phyloP scores from a whole-genome alignment of 2,888 invertebrate genomes.

The Oasisia sp. region DNA sequence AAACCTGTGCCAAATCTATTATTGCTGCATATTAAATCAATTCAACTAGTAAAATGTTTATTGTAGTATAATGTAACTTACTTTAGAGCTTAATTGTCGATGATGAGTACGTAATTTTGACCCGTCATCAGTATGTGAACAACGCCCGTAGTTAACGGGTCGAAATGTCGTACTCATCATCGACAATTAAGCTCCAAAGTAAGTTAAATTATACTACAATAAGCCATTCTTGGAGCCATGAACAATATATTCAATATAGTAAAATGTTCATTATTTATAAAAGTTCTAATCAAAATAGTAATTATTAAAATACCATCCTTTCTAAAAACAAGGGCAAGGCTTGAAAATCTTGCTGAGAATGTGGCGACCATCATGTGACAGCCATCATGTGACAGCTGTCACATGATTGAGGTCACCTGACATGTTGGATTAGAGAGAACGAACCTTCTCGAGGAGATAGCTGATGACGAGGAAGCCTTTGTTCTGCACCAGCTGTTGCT shows the following conservation, averaged over 20 bases:
- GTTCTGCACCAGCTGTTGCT: conserved; percentile 99
- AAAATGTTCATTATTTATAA: background rate
- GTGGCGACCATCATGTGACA: background rate
- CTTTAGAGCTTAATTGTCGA: no score
- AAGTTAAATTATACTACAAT: no score
- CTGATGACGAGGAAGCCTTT: conserved; percentile 98
- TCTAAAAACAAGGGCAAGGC: background rate
- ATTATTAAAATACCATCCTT: background rate
- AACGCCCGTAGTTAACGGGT: no score
- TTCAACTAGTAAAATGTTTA: background rate
- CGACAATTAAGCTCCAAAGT: no score
- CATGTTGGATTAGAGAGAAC: background rate
- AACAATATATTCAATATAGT: no score
- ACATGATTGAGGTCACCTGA: background rate
- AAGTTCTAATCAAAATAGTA: background rate
- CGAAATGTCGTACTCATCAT: no score
- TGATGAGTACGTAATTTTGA: no score
- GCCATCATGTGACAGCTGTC: background rate
- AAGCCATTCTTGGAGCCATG: no score
- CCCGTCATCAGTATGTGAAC: no score
- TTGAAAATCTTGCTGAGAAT: background rate
- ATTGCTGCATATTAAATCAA: background rate
- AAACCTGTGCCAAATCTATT: background rate
- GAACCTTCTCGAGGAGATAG: conserved; percentile 89
- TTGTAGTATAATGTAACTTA: no score